A percentile compares a stretch with the other conserved stretches of the same genome.
Conservation (phyloP, 2,888 invertebrate species). For the Epinotia brunnichana region DNA sequence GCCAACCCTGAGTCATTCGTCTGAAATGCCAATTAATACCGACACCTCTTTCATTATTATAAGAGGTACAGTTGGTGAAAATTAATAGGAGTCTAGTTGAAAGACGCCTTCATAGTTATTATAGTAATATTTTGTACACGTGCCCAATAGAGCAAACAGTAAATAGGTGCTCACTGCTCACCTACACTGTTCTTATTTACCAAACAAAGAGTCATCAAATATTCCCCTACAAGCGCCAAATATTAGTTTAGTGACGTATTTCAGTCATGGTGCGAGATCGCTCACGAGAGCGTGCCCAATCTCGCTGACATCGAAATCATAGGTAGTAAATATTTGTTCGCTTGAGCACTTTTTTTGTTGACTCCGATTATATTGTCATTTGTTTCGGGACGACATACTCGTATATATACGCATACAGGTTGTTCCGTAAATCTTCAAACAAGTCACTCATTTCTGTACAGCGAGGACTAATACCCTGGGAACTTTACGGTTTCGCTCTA, state of each 20-base stretch:
- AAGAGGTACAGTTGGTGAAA: too few species aligned
- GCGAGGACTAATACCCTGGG: too few species aligned
- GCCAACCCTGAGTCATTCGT: too few species aligned
- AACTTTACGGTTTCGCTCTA: too few species aligned
- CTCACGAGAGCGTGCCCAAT: slow-evolving; percentile 32
- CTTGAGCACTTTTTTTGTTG: slow-evolving; percentile 40
- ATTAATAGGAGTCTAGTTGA: background rate
- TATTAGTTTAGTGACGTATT: slow-evolving; percentile 31
- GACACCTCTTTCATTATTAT: too few species aligned
- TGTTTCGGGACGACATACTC: slow-evolving; percentile 15
- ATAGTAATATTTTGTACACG: background rate
- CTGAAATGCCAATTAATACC: too few species aligned
- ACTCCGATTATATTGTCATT: slow-evolving; percentile 40
- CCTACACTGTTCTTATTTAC: slow-evolving; percentile 3
- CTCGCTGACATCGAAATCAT: slow-evolving; percentile 31
- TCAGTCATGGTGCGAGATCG: slow-evolving; percentile 6
- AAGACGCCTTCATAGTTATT: background rate
- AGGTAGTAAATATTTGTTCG: slow-evolving; percentile 37
- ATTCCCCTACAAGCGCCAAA: slow-evolving; percentile 22
- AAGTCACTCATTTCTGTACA: too few species aligned
- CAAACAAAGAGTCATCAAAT: slow-evolving; percentile 35
- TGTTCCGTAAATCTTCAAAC: background rate
- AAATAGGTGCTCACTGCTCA: background rate
- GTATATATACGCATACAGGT: too few species aligned
- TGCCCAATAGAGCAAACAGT: background rate